Conservation (phyloP, 1,140 invertebrate species). For the Drepana arcuata region DNA sequence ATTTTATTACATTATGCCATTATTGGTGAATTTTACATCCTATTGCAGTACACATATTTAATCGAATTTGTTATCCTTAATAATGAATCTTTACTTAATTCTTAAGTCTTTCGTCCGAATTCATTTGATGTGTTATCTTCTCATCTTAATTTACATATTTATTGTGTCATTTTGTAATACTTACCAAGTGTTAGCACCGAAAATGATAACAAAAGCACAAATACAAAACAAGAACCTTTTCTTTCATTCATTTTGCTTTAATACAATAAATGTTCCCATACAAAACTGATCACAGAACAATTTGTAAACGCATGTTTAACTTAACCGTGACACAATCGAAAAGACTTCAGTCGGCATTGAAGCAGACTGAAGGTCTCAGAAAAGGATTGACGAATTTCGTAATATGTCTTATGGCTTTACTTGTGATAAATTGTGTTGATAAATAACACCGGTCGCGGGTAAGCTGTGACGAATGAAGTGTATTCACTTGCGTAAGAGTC, state of each 20-base stretch:
- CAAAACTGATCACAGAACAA: slow-evolving; percentile 37
- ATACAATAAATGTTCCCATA: slow-evolving; percentile 18
- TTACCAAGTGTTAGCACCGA: slow-evolving; percentile 39
- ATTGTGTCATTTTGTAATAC: no score
- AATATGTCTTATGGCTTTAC: slow-evolving; percentile 23
- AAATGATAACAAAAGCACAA: slow-evolving; percentile 27
- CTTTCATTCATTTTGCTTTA: slow-evolving; percentile 32
- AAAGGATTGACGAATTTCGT: slow-evolving; percentile 35
- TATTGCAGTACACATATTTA: no score
- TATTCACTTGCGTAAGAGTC: slow-evolving; percentile 28
- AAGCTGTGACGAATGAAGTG: not conserved
- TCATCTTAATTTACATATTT: no score
- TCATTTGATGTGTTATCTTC: no score
- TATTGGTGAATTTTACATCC: no score
- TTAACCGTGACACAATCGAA: slow-evolving; percentile 25
- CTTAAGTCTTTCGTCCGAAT: no score
- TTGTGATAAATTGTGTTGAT: slow-evolving; percentile 12
- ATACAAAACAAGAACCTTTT: slow-evolving; percentile 24
- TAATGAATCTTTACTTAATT: no score
- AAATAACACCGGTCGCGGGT: slow-evolving; percentile 15
- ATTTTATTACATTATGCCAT: no score
- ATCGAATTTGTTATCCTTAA: no score
- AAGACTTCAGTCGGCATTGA: slow-evolving; percentile 36
- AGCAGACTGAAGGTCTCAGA: slow-evolving; percentile 27
- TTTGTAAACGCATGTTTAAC: slow-evolving; percentile 28